A percentile compares a stretch with the other conserved stretches of the same genome.
Conservation (phyloP, 2,797 vertebrate species). For the Falco concolor region DNA sequence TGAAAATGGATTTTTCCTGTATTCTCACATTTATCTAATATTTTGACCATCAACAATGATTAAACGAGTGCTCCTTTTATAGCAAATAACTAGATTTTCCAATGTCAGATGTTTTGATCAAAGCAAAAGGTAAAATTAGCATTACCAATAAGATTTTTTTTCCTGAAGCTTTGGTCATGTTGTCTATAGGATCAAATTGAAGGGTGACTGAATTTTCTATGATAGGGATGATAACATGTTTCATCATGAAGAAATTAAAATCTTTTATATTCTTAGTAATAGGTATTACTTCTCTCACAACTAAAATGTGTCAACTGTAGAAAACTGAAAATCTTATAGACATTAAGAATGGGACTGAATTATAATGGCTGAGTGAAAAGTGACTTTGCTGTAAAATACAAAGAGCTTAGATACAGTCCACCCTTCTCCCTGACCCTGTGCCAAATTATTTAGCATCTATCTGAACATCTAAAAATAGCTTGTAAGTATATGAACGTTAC, state of each 20-base stretch:
- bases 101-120: not conserved
- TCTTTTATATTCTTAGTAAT: not conserved
- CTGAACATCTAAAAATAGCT: not conserved
- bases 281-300: not conserved
- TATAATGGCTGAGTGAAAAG: not conserved
- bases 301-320: not conserved
- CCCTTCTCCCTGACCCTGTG: not conserved
- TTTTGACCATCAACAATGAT: not conserved
- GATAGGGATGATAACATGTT: not conserved
- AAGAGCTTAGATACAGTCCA: not conserved
- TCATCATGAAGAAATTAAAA: not conserved
- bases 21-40: not conserved
- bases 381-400: not conserved
- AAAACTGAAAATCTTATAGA: not conserved
- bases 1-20: not conserved
- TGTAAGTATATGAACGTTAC: not conserved
- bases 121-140: not conserved
- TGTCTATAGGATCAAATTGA: not conserved
- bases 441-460: not conserved
- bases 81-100: not conserved
- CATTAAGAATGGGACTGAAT: not conserved
- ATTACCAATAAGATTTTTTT: not conserved
- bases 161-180: not conserved
- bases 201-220: not conserved
- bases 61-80: not conserved